Evolutionary conservation across 2,797 vertebrate species (phyloP).

Genomic region (Sandelia bainsii): DNA sequence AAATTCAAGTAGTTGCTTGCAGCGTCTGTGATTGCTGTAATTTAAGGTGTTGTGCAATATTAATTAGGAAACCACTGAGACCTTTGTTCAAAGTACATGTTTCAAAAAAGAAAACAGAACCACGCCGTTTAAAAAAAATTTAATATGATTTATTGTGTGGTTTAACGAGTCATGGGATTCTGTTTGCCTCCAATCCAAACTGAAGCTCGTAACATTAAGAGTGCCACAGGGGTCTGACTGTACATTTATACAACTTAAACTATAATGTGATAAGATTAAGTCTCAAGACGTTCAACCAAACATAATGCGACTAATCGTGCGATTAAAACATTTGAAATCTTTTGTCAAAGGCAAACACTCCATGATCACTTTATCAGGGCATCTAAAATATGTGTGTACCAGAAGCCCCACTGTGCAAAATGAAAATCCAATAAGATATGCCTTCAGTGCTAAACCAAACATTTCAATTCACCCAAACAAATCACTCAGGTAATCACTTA

Average conservation of each 20-base stretch:
- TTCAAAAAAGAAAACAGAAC: slow-evolving; percentile 10
- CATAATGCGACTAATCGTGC: slow-evolving; percentile 9
- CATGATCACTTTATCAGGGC: slow-evolving; percentile 46
- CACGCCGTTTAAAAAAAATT: not conserved
- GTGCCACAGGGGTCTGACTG: not conserved
- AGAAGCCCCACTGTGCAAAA: slow-evolving; percentile 43
- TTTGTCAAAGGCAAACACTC: slow-evolving; percentile 25
- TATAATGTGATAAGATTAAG: not conserved
- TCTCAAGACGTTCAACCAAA: slow-evolving; percentile 14
- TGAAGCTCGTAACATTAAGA: not conserved
- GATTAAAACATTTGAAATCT: slow-evolving; percentile 14
- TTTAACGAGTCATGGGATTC: slow-evolving; percentile 9
- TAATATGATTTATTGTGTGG: slow-evolving; percentile 1
- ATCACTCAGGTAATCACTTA: slow-evolving; percentile 60
- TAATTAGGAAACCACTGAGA: slow-evolving; percentile 9
- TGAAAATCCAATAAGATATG: slow-evolving; percentile 67
- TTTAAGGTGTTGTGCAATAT: slow-evolving; percentile 28
- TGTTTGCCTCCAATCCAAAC: slow-evolving; percentile 13
- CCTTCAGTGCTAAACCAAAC: slow-evolving; percentile 60
- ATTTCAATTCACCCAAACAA: slow-evolving; percentile 72
- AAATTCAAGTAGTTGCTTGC: slow-evolving; percentile 30
- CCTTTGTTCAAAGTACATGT: slow-evolving; percentile 19
- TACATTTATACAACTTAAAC: slow-evolving; percentile 20
- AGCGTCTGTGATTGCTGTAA: slow-evolving; percentile 8
- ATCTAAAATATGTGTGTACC: slow-evolving; percentile 52